phyloP scores from a whole-genome alignment of 2,113 vertebrate species.

The Rhea americana region DNA sequence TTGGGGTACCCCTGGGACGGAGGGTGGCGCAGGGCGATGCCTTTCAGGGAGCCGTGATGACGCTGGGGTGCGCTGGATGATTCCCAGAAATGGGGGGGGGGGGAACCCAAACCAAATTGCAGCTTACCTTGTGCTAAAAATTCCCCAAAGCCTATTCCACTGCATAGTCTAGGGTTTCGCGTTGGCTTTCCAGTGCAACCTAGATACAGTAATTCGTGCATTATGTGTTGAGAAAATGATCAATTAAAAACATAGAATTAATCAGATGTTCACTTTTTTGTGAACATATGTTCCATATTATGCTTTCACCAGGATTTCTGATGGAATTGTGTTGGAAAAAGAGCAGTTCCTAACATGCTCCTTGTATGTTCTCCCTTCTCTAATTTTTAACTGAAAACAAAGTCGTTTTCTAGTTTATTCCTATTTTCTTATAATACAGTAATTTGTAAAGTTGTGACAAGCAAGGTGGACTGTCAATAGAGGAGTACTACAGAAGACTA shows the following conservation, averaged over 20 bases:
- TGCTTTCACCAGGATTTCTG: background rate
- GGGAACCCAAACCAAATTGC: background rate
- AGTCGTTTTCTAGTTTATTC: constrained; percentile 45
- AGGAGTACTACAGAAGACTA: background rate
- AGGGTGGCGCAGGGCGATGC: background rate
- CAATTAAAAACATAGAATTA: constrained; percentile 53
- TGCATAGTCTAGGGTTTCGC: background rate
- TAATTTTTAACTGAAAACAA: constrained; percentile 26
- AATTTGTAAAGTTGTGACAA: constrained; percentile 21
- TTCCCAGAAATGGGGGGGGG: background rate
- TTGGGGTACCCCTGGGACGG: background rate
- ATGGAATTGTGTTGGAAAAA: constrained; percentile 49
- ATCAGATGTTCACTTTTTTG: constrained; percentile 66
- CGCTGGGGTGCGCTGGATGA: background rate
- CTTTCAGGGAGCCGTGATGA: background rate
- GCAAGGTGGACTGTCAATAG: background rate
- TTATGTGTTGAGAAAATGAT: constrained; percentile 44
- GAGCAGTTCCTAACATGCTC: constrained; percentile 46
- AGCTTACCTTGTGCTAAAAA: background rate
- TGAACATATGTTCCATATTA: constrained; percentile 28
- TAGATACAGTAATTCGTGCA: constrained; percentile 22
- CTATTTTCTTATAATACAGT: constrained; percentile 46
- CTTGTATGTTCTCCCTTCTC: constrained; percentile 29
- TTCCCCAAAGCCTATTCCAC: background rate
- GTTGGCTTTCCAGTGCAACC: background rate